Percentiles rank a stretch among this genome's conserved stretches.
phyloP scores from a whole-genome alignment of 2,888 invertebrate species.

The Silvanus unidentatus region DNA sequence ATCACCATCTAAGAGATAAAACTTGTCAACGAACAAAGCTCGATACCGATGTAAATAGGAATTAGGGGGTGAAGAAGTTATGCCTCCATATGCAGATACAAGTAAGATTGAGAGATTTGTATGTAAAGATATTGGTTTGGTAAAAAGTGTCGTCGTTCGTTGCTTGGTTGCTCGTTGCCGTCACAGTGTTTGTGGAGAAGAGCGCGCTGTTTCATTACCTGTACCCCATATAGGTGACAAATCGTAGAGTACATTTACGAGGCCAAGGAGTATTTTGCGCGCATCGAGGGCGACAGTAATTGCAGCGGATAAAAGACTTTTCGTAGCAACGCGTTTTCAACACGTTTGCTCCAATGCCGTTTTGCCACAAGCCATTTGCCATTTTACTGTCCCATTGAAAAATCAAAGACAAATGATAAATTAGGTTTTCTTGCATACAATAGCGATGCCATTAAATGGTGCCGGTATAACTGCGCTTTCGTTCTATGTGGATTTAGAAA shows the following conservation, averaged over 20 bases:
- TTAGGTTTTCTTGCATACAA: slow-evolving; percentile 18
- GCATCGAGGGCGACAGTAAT: slow-evolving; percentile 23
- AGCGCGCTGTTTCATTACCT: slow-evolving; percentile 18
- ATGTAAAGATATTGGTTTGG: slow-evolving; percentile 31
- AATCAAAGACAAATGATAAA: slow-evolving; percentile 25
- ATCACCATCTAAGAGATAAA: slow-evolving; percentile 36
- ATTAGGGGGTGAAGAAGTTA: slow-evolving; percentile 38
- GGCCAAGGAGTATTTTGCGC: slow-evolving; percentile 18
- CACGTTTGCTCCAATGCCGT: background rate
- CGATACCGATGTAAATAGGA: slow-evolving; percentile 33
- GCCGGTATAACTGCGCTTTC: too few species aligned
- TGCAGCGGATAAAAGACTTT: slow-evolving; percentile 17
- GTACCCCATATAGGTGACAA: slow-evolving; percentile 23
- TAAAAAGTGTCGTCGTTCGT: too few species aligned
- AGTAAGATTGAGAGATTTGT: slow-evolving; percentile 35
- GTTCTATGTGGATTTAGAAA: too few species aligned
- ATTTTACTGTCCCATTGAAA: slow-evolving; percentile 9
- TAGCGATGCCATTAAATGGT: slow-evolving; percentile 14
- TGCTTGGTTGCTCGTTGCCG: too few species aligned
- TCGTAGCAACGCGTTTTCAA: slow-evolving; percentile 9
- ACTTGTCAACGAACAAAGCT: slow-evolving; percentile 38
- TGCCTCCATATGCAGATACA: slow-evolving; percentile 35
- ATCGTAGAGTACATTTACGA: slow-evolving; percentile 31
- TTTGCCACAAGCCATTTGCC: slow-evolving; percentile 1
- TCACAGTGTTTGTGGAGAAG: background rate